Evolutionary conservation across 2,797 vertebrate genomes (phyloP).

Genomic region (Cebuella pygmaea): DNA sequence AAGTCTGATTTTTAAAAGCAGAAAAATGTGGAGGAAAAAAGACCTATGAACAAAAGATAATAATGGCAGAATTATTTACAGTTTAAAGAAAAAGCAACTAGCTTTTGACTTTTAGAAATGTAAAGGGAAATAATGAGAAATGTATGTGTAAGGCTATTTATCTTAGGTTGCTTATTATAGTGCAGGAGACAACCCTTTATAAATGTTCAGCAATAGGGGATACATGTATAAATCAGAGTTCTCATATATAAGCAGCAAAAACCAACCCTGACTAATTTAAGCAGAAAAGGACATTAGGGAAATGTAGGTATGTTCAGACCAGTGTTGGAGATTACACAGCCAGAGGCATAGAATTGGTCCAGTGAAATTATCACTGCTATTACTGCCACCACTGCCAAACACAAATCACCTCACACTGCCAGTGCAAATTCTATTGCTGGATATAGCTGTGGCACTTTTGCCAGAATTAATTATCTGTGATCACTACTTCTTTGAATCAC

Average conservation of each 20-base stretch:
- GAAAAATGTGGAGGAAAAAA: not conserved
- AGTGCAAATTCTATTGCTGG: not conserved
- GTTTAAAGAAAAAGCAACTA: not conserved
- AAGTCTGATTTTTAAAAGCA: not conserved
- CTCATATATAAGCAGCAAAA: not conserved
- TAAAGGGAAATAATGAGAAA: constrained; percentile 34
- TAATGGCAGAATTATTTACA: constrained; percentile 21
- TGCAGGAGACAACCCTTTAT: not conserved
- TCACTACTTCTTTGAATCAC: not conserved
- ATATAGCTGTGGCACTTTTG: not conserved
- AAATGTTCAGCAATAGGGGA: not conserved
- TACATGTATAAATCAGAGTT: not conserved
- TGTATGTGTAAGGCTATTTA: not conserved
- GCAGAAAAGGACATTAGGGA: not conserved
- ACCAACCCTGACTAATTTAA: not conserved
- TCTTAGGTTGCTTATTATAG: not conserved
- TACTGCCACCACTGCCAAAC: not conserved
- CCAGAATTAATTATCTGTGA: not conserved
- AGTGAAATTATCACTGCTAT: not conserved
- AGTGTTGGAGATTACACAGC: not conserved
- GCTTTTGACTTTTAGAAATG: constrained; percentile 34
- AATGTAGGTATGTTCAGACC: not conserved
- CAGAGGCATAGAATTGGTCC: not conserved
- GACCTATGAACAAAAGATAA: not conserved
- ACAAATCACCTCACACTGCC: not conserved